Percentiles rank a stretch among this genome's conserved stretches.
Conservation (phyloP, 2,113 vertebrate genomes). For the Sylvietta virens region DNA sequence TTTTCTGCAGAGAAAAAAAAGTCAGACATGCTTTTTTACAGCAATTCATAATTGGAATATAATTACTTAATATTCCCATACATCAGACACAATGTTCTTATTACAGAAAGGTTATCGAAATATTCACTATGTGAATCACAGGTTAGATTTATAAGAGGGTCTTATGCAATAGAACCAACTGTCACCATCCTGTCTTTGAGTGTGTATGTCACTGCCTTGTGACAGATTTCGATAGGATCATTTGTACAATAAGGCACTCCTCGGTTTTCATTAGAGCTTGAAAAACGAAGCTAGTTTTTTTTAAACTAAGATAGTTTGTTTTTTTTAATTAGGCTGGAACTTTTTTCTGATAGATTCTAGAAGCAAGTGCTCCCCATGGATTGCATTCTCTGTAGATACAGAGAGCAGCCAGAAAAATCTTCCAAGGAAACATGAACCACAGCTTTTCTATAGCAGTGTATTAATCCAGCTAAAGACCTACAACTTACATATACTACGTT, state of each 20-base stretch:
- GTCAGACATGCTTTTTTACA: background rate
- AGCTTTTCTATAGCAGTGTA: background rate
- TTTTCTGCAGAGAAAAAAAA: background rate
- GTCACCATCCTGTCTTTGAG: background rate
- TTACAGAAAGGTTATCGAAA: conserved; percentile 1
- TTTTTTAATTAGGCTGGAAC: background rate
- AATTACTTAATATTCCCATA: conserved; percentile 3
- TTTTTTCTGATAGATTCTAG: background rate
- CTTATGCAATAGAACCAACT: background rate
- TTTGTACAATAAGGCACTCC: background rate
- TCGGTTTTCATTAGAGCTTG: background rate
- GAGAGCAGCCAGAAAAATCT: background rate
- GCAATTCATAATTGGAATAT: background rate
- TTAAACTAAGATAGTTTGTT: too few relatives aligned
- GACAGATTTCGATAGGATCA: background rate
- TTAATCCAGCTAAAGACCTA: background rate
- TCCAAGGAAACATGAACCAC: background rate
- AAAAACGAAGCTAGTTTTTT: background rate
- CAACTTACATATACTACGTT: accelerated
- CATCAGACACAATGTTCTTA: background rate
- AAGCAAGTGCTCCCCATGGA: background rate
- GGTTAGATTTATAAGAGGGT: background rate
- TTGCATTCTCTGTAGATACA: background rate
- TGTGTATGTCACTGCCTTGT: background rate
- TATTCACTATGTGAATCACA: background rate